Evolutionary conservation across 2,888 invertebrate genomes (phyloP).

Genomic region (Eudasyphora cyanicolor): DNA sequence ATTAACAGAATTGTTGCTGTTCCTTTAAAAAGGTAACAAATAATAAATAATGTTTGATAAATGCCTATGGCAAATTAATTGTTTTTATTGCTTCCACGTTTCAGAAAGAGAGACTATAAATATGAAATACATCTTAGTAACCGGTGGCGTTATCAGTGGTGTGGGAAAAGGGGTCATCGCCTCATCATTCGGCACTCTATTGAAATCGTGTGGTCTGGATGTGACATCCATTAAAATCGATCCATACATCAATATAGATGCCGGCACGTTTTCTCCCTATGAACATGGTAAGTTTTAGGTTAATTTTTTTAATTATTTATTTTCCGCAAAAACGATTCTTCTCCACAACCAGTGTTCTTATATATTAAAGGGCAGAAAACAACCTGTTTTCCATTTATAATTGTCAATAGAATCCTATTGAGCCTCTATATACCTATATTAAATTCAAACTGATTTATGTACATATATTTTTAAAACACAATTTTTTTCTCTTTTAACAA

Average conservation of each 20-base stretch:
- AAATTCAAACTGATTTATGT: neutral
- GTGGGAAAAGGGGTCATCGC: conserved; percentile 98
- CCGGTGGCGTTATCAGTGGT: conserved; percentile 99
- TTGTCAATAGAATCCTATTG: neutral
- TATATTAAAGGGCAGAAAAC: neutral
- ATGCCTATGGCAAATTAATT: neutral
- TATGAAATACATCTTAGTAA: conserved; percentile 99
- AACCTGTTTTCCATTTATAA: neutral
- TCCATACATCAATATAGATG: conserved; percentile 99
- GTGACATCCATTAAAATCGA: conserved; percentile 99
- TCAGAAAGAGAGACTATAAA: neutral
- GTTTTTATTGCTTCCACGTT: neutral
- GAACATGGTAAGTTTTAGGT: conserved; percentile 91
- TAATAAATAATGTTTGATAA: neutral
- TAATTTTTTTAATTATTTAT: neutral
- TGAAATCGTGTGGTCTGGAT: conserved; percentile 96
- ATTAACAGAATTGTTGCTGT: neutral
- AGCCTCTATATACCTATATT: no score
- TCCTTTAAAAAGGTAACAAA: neutral
- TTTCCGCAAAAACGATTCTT: neutral
- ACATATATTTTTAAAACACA: neutral
- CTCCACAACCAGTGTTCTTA: neutral
- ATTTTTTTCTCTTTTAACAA: neutral
- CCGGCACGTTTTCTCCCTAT: conserved; percentile 99
- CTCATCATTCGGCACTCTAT: conserved; percentile 95